Evolutionary conservation across 2,888 invertebrate genomes (phyloP).

Genomic region (Drosophila villosipedis): DNA sequence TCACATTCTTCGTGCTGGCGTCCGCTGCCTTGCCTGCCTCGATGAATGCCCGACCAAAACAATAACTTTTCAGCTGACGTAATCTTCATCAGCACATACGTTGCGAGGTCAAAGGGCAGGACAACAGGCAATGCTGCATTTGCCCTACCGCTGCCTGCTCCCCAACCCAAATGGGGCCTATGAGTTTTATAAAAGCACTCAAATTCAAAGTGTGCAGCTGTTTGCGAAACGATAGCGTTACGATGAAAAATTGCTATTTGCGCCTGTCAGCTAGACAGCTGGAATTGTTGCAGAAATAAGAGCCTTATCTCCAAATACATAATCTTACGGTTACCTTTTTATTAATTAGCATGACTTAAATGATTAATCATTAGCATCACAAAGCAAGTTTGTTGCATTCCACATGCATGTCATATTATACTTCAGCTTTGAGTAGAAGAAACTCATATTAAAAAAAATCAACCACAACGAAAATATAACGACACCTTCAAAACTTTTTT

Average conservation of each 20-base stretch:
- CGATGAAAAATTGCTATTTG: constrained; percentile 20
- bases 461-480: neutral
- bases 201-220: constrained; percentile 27
- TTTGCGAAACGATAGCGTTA: constrained; percentile 11
- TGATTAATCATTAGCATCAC: neutral
- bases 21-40: constrained; percentile 28
- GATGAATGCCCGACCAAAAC: constrained; percentile 65
- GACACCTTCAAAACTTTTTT: neutral
- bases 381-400: neutral
- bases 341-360: neutral
- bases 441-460: neutral
- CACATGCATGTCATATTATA: neutral
- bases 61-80: constrained; percentile 81
- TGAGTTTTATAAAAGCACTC: constrained; percentile 3
- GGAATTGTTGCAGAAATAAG: neutral
- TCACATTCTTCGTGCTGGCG: constrained; percentile 29
- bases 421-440: neutral
- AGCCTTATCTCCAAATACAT: neutral
- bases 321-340: neutral
- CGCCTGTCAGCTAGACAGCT: neutral
- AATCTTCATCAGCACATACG: constrained; percentile 75
- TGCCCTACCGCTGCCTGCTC: neutral
- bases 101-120: constrained; percentile 27
- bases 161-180: constrained; percentile 13
- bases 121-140: constrained; percentile 3